phyloP scores from a whole-genome alignment of 2,888 invertebrate species.

The Rhimphoctona megacephalus region DNA sequence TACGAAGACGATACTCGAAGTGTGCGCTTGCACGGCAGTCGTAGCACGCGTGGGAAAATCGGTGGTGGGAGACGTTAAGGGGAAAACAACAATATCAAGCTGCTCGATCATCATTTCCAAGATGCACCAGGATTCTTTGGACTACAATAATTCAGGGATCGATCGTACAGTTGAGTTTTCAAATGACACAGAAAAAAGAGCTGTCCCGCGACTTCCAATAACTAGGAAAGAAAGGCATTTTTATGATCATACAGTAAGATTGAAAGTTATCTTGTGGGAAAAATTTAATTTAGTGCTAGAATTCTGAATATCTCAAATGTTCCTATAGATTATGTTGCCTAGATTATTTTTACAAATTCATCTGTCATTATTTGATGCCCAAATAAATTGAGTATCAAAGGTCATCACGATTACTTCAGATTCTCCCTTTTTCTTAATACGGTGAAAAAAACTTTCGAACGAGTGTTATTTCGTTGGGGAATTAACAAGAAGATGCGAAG shows the following conservation, averaged over 20 bases:
- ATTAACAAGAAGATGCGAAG: constrained; percentile 14
- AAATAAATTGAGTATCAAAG: not conserved
- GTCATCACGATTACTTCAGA: not conserved
- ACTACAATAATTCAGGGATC: constrained; percentile 40
- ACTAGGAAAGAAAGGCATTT: not conserved
- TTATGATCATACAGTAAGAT: not conserved
- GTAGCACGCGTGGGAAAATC: constrained; percentile 79
- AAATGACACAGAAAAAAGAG: constrained; percentile 9
- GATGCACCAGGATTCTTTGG: constrained; percentile 53
- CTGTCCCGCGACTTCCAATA: not conserved
- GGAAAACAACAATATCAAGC: constrained; percentile 43
- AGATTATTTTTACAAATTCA: not conserved
- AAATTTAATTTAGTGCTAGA: not conserved
- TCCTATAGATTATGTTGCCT: not conserved
- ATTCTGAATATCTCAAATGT: not conserved
- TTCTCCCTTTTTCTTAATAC: not conserved
- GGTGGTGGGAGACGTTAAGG: constrained; percentile 76
- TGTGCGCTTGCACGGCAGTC: constrained; percentile 69
- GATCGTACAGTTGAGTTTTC: constrained; percentile 7
- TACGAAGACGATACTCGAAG: constrained; percentile 68
- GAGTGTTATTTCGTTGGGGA: not conserved
- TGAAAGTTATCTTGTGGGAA: not conserved
- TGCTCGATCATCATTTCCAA: constrained; percentile 47
- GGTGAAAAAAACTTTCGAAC: not conserved
- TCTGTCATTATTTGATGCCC: constrained; percentile 1